Base-by-base conservation (phyloP, 2,888 invertebrate species). In the Taphrorychus bicolor region DNA sequence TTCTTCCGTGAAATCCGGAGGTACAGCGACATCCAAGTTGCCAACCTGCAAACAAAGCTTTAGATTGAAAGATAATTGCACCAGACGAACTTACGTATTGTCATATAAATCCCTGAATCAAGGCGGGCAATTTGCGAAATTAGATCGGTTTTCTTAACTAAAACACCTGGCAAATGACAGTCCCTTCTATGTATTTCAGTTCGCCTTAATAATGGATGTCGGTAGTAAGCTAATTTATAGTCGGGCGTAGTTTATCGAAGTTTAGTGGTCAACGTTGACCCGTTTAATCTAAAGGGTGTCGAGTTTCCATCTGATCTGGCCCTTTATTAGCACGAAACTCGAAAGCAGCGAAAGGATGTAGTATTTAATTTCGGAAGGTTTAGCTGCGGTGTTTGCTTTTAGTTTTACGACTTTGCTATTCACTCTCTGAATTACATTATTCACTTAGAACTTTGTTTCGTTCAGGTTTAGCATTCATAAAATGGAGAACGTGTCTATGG, bases 1-100 rank as follows among this genome's bases (percentile, higher is more conserved):
- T 78, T 93, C 93, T 77, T 93, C 93, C 70, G 94, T 87, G 77
- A 97, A 95, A 82, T 95, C 94, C n/a, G 97, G 96, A 24, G 96
- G 94, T 72, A 95, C 90, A 21, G 94, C 92, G 59, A 96, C 94
- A 73, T 94, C 91, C 74, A 96, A 84, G 80, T 87, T 89, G 23
- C 93, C 94, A 83, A 93, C 90, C 95, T 94, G 83, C 23, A 76
- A 73, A 21, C n/a, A n/a, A n/a, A n/a, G n/a, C n/a, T n/a, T n/a
- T n/a, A n/a, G n/a, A n/a, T n/a, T n/a, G n/a, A n/a, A n/a, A n/a
- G n/a, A n/a, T n/a, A n/a, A n/a, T n/a, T n/a, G n/a, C n/a, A n/a
- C n/a, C n/a, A n/a, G n/a, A n/a, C n/a, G n/a, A n/a, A n/a, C n/a
- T n/a, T n/a, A n/a, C n/a, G n/a, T n/a, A n/a, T n/a, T n/a, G n/a